Conservation (phyloP, 2,797 vertebrate species). For the Choloepus didactylus region DNA sequence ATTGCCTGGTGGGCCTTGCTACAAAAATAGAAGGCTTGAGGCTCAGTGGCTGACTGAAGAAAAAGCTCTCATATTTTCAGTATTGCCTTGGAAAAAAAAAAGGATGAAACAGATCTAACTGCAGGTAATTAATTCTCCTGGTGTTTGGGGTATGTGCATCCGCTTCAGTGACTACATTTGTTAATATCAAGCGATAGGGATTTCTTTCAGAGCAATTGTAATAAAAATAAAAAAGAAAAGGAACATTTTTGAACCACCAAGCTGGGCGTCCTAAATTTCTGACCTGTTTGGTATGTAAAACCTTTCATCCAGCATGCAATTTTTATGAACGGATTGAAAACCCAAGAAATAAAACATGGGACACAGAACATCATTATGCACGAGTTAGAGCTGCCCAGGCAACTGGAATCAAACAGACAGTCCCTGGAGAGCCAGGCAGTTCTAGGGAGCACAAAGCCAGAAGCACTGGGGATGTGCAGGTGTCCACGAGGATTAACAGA, state of each 20-base stretch:
- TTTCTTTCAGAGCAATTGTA: constrained; percentile 76
- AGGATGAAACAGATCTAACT: constrained; percentile 1
- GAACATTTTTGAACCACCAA: constrained; percentile 75
- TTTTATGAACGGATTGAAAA: constrained; percentile 81
- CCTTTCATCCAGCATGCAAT: constrained; percentile 79
- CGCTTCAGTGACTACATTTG: constrained; percentile 61
- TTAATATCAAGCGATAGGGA: constrained; percentile 65
- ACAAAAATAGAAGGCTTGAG: neutral
- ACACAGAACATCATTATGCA: neutral
- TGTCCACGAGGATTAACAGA: neutral
- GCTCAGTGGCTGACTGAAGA: neutral
- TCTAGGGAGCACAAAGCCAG: neutral
- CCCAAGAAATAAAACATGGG: neutral
- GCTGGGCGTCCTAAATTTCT: constrained; percentile 74
- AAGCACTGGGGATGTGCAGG: neutral
- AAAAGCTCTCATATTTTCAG: constrained; percentile 39
- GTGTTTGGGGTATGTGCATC: constrained; percentile 38
- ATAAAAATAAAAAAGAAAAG: constrained; percentile 38
- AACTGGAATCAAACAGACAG: neutral
- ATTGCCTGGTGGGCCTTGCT: constrained; percentile 19
- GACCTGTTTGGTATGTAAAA: constrained; percentile 84
- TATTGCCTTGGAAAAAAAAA: constrained; percentile 9
- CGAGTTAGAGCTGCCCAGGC: neutral
- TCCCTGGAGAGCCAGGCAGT: neutral
- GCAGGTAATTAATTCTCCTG: constrained; percentile 80